phyloP scores from a whole-genome alignment of 1,140 invertebrate genomes.

The Ips typographus region DNA sequence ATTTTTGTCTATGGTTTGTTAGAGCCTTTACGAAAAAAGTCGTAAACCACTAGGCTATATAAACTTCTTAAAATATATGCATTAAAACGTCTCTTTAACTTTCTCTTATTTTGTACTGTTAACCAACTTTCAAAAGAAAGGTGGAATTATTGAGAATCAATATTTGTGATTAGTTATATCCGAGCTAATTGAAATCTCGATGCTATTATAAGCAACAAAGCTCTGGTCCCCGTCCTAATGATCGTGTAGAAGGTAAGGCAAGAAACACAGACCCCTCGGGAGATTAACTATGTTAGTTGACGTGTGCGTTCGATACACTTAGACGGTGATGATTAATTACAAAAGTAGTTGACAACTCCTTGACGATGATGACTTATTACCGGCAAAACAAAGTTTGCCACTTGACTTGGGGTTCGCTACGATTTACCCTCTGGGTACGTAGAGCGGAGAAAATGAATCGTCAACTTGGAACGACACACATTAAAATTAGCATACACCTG shows the following conservation, averaged over 20 bases:
- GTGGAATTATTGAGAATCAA: too few species aligned
- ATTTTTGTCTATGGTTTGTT: too few species aligned
- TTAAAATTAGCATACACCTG: slow-evolving; percentile 34
- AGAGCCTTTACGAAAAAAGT: too few species aligned
- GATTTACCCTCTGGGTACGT: not conserved
- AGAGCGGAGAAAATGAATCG: slow-evolving; percentile 7
- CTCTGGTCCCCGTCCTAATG: slow-evolving; percentile 5
- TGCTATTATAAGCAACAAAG: too few species aligned
- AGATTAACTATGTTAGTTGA: slow-evolving; percentile 31
- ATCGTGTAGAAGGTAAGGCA: slow-evolving; percentile 23
- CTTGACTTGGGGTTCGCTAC: slow-evolving; percentile 12
- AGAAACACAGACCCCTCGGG: slow-evolving; percentile 27
- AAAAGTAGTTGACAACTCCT: slow-evolving; percentile 32
- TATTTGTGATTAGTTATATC: too few species aligned
- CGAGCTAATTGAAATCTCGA: too few species aligned
- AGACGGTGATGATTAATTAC: slow-evolving; percentile 28
- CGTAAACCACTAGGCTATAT: too few species aligned
- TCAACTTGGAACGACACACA: slow-evolving; percentile 17
- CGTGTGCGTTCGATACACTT: slow-evolving; percentile 29
- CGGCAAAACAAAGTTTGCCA: slow-evolving; percentile 21
- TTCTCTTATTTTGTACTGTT: too few species aligned
- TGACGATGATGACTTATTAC: slow-evolving; percentile 34
- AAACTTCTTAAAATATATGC: too few species aligned
- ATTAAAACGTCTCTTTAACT: too few species aligned
- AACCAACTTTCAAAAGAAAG: too few species aligned